phyloP scores from a whole-genome alignment of 2,113 vertebrate genomes.

The Charina bottae region DNA sequence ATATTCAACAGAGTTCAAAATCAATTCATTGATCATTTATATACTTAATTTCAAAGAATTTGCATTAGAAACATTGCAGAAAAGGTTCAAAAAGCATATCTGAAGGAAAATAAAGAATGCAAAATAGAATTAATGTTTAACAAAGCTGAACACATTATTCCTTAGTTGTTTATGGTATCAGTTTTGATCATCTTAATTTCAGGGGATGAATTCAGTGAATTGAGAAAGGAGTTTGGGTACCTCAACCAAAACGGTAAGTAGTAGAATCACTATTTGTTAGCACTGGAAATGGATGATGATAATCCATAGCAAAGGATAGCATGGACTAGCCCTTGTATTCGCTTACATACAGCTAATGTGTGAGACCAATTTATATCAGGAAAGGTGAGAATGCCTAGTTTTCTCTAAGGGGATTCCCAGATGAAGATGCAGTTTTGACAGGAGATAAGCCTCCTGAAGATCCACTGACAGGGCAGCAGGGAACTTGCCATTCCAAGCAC shows the following conservation, averaged over 20 bases:
- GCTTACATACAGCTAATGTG: background rate
- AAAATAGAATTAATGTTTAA: background rate
- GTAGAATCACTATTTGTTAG: background rate
- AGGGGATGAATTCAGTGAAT: background rate
- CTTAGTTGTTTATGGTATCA: background rate
- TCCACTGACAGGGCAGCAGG: background rate
- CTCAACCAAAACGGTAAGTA: background rate
- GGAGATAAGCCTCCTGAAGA: background rate
- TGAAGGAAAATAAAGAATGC: background rate
- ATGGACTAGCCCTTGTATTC: too few species aligned
- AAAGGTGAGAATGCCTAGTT: background rate
- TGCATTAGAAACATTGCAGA: background rate
- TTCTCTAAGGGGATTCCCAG: background rate
- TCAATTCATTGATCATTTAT: background rate
- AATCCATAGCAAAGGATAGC: background rate
- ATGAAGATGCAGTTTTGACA: background rate
- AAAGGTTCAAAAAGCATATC: background rate
- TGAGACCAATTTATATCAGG: background rate
- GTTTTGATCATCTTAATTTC: background rate
- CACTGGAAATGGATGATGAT: background rate
- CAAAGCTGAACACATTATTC: background rate
- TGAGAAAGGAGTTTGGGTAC: background rate
- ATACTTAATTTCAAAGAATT: background rate
- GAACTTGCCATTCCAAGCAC: background rate
- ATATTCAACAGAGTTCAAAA: background rate